Evolutionary conservation across 1,140 invertebrate species (phyloP), one percentile per base, ranked within the genome.

Genomic region (Bombus pascuorum): DNA sequence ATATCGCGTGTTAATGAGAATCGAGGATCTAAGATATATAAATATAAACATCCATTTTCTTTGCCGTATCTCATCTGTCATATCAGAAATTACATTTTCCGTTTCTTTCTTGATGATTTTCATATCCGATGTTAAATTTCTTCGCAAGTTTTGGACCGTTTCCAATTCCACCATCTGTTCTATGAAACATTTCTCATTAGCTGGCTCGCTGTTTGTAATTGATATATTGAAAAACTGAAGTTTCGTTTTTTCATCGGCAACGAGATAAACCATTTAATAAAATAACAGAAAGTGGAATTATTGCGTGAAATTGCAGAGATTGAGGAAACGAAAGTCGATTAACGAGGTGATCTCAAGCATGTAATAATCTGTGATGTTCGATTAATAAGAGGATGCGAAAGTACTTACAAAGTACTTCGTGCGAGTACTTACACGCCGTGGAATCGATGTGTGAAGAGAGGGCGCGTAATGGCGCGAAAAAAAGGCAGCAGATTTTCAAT

Each of bases 401-500:
- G n/a, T 32, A 32, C 32, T 32, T 32, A 32, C 32, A 32, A 32
- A 32, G 32, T 32, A 32, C 1, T 68, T 34, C 25, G 12, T 8
- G 10, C 32, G n/a, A 9, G 32, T 68, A 18, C 15, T 9, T 44
- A 3, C 37, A 5, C 15, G 1, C 32, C 6, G 8, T 10, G 34
- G 39, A 42, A 37, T 53, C 22, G n/a, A 65, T 53, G 37, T 25
- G 22, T 1, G 75, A 62, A 18, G 57, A 42, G 28, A 47, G 1
- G 18, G 18, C 47, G 18, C 47, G 5, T 32, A 37, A 53, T 10
- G 32, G n/a, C 62, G n/a, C 34, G 42, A 59, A 79, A 68, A 66
- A 5, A 66, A 65, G 32, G 37, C 13, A 18, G 15, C 32, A 15
- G 39, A 76, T 83, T 75, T 83, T 83, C 53, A 28, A 76, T 37